Evolutionary conservation across 2,797 vertebrate species (phyloP), one percentile per base, ranked within the genome.

Genomic region (Odontamblyopus lacepedii): DNA sequence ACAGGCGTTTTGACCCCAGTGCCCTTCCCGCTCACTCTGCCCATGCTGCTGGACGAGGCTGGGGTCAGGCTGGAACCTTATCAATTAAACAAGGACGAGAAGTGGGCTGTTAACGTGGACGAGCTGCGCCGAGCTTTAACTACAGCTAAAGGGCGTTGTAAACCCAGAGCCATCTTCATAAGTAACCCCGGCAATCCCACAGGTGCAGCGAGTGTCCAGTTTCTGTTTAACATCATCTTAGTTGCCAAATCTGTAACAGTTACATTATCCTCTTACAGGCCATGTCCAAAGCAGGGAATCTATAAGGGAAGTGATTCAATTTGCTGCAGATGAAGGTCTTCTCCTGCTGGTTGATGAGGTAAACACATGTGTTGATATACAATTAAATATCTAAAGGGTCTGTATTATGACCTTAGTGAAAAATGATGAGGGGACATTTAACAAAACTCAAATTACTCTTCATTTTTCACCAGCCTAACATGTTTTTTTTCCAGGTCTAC

Each of bases 271-370:
- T 44, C 12, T 0, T 12, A 23, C 69, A 97, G 96, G 96, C 0
- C 95, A 96, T 66, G 92, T 97, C 4, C 95, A 96, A 86, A 94
- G 92, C 84, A 91, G 93, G 1, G 78, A 92, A 35, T 94, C 94
- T 35, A 96, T 97, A 0, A 89, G 95, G 71, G 92, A 93, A 0
- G 93, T 96, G 82, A 96, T 97, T 74, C 88, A 65, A 18, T 95
- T 97, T 0, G 95, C 95, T 67, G 94, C 90, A 1, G 88, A 94
- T 19, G 92, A 97, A 75, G 73, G 82, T 2, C 95, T 97, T 6
- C 83, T 97, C 41, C 86, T 97, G 62, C 51, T 97, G 90, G 95
- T 94, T 0, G 94, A 97, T 0, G 96, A 97, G 95, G 95, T 95
- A 57, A 59, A 27, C 8, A 3, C 27, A 19, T 55, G 18, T 53